phyloP scores from a whole-genome alignment of 1,140 invertebrate species.

The Sarcophaga peregrina region DNA sequence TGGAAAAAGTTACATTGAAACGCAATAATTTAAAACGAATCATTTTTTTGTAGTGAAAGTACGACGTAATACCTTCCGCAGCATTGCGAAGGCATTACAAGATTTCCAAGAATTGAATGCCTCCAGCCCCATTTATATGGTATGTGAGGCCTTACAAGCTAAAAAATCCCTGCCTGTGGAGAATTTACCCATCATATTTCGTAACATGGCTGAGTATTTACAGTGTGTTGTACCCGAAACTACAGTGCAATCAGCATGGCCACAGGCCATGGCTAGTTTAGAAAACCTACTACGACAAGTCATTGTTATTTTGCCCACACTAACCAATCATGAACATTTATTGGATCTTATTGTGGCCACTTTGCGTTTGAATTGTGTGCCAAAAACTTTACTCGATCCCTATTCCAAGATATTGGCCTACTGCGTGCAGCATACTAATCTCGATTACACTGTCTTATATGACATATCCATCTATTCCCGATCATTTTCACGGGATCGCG shows the following conservation, averaged over 20 bases:
- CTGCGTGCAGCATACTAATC: constrained; percentile 86
- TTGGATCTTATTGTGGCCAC: constrained; percentile 88
- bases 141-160: constrained; percentile 91
- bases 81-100: constrained; percentile 89
- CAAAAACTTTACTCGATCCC: constrained; percentile 82
- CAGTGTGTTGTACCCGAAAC: constrained; percentile 91
- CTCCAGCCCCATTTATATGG: constrained; percentile 89
- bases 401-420: constrained; percentile 95
- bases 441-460: constrained; percentile 85
- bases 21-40: not conserved
- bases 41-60: constrained; percentile 54
- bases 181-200: constrained; percentile 77
- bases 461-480: constrained; percentile 91
- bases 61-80: constrained; percentile 83
- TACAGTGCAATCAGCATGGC: constrained; percentile 79
- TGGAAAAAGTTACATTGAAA: not conserved
- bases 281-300: constrained; percentile 88
- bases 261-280: constrained; percentile 81
- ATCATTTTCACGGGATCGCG: constrained; percentile 90
- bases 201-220: constrained; percentile 93
- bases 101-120: constrained; percentile 98
- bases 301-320: constrained; percentile 77
- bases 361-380: constrained; percentile 85
- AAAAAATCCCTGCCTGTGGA: constrained; percentile 88
- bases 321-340: constrained; percentile 81